Base-by-base conservation (phyloP, 2,797 vertebrate genomes). In the Enteromius trimaculatus region DNA sequence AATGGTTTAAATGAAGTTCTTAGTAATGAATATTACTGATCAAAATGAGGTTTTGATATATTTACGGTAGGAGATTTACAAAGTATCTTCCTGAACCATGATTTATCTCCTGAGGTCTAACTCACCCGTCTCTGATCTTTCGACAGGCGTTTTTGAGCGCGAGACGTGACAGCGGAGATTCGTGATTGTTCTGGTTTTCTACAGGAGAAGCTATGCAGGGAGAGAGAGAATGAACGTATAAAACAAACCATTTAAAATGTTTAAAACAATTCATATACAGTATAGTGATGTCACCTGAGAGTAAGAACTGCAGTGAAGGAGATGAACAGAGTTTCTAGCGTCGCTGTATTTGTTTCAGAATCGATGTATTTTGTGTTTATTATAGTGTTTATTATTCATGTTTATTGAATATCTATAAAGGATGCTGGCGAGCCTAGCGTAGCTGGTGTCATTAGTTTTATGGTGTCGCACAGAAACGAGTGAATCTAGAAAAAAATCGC, bases 91-190 rank as follows among this genome's bases (percentile, higher is more conserved):
- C 8, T 55, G 19, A 19, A 9, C 21, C 51, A 3, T 53, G 19
- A 53, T 21, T 13, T 21, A 37, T 7, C 37, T 39, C 7, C 37
- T 8, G 37, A 39, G 39, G 39, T 10, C 8, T 47, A 53, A 51
- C 77, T 65, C 77, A 87, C 85, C 82, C 70, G 1, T 88, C 77
- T 77, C 87, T 82, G 17, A 66, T 75, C 92, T 93, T 96, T 84
- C 94, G 92, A 87, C 95, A 94, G 14, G 89, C 80, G 0, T 91
- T 96, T 88, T 95, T 96, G 79, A 95, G 89, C 16, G 90, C 92
- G 82, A 94, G 91, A 44, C 90, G 87, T 9, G 94, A 90, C 0
- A 94, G 86, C 0, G 95, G 95, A 0, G 95, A 95, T 51, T 92
- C 86, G 83, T 94, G 95, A 44, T 80, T 92, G 39, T 91, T 91